Base-by-base conservation (phyloP, 2,113 vertebrate species). In the Platichthys flesus region DNA sequence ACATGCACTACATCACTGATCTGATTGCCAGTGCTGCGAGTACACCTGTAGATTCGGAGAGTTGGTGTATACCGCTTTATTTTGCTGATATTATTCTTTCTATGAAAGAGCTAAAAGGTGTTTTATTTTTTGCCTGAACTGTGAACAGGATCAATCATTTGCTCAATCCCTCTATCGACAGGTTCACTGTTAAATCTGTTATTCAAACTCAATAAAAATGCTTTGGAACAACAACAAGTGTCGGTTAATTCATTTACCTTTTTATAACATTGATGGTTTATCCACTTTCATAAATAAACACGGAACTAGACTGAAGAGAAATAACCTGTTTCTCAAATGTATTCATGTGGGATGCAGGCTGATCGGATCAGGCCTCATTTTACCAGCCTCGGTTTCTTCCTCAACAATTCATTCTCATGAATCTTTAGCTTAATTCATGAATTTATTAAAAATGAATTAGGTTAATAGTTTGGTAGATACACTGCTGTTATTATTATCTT, bases 41-140 rank as follows among this genome's bases (percentile, higher is more conserved):
- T 69, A 54, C 37, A 26, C 21, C 23, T 78, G 9, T 54, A 56
- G 59, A 57, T 71, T 47, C 18, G 24, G 12, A 55, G n/a, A 21
- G n/a, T 56, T n/a, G 24, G 9, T 56, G 9, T 67, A 28, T 76
- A 60, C 68, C 62, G 57, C n/a, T 80, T 57, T 15, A 49, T 66
- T 9, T 10, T n/a, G 45, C 20, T 52, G 31, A 23, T 26, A 6
- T 66, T 90, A 93, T 92, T 95, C 93, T 95, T 95, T 95, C 92
- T 81, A 79, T 91, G 93, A 95, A 95, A 95, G 93, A 93, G 83
- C 52, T 58, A 20, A 78, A 42, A 71, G 62, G 23, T 6, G 16
- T 79, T 65, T 42, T 5, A 8, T 15, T 79, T 42, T 81, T 84
- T 82, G 74, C 68, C 70, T 79, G 62, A 68, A 80, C 52, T 82